Percentiles rank a stretch among this genome's conserved stretches.
Conservation (phyloP, 2,797 vertebrate species). For the Sebastes steindachneri region DNA sequence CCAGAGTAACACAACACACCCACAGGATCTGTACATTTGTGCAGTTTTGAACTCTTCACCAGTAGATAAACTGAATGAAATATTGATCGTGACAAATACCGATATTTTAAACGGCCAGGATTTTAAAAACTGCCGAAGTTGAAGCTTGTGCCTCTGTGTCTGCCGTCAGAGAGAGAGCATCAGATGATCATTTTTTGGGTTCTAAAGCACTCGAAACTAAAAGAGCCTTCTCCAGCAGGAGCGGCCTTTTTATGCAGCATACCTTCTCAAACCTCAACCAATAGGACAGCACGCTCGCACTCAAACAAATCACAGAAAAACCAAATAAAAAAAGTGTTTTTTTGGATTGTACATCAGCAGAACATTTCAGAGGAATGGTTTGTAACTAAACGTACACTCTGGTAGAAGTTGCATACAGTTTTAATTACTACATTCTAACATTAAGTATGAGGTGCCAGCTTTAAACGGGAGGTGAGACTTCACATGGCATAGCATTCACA, state of each 20-base stretch:
- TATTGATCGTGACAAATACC: conserved; percentile 10
- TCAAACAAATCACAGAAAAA: conserved; percentile 50
- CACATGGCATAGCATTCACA: conserved; percentile 66
- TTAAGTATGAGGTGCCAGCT: conserved; percentile 55
- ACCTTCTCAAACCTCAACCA: conserved; percentile 53
- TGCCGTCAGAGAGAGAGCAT: conserved; percentile 27
- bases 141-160: conserved; percentile 39
- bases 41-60: conserved; percentile 50
- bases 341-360: conserved; percentile 78
- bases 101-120: conserved; percentile 9
- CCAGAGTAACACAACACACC: conserved; percentile 52
- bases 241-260: conserved; percentile 52
- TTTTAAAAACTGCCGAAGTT: conserved; percentile 11
- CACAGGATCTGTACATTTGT: conserved; percentile 72
- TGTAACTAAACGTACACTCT: conserved; percentile 49
- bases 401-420: conserved; percentile 64
- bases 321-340: conserved; percentile 36
- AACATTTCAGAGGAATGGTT: conserved; percentile 51
- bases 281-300: conserved; percentile 42
- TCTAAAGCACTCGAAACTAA: conserved; percentile 49
- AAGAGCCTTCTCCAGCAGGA: conserved; percentile 25
- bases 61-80: conserved; percentile 28
- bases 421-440: conserved; percentile 72
- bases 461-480: conserved; percentile 54
- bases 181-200: conserved; percentile 46